These are phyloP conservation scores for Anastrepha obliqua DNA, from an alignment of 1,140 invertebrate genomes.

Conservation along the genomic window DNA sequence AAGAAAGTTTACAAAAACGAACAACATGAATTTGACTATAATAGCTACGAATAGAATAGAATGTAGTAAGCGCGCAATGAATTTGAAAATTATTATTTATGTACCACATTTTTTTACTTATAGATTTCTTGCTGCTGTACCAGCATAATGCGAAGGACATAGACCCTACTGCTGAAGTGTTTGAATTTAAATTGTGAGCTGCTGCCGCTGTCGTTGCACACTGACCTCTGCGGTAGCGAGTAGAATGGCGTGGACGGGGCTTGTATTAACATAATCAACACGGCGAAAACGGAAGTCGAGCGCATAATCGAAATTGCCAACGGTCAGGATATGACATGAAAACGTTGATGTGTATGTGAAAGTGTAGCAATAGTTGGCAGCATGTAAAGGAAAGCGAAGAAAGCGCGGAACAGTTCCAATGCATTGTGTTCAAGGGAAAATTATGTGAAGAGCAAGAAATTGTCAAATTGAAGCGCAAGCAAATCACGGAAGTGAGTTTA, in stretches of 20 bases:
- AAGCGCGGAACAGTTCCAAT: background rate
- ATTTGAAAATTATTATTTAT: conserved; percentile 36
- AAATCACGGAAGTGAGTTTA: background rate
- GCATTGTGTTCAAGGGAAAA: background rate
- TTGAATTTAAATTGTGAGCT: background rate
- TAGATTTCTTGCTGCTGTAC: background rate
- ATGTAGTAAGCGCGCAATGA: background rate
- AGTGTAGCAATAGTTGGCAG: background rate
- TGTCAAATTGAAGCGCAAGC: background rate
- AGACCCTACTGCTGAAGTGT: background rate
- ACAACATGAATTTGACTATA: background rate
- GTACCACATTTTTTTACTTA: conserved; percentile 1
- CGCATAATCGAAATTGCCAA: conserved; percentile 33
- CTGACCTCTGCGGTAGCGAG: background rate
- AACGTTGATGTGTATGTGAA: background rate
- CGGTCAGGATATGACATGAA: conserved; percentile 1
- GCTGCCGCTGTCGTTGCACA: background rate
- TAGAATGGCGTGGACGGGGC: background rate
- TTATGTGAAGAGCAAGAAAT: background rate
- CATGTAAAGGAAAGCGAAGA: background rate
- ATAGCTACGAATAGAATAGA: background rate
- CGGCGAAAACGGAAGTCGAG: conserved; percentile 16
- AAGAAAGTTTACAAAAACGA: background rate
- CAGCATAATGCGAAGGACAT: background rate
- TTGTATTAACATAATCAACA: conserved; percentile 1